Evolutionary conservation across 2,888 invertebrate genomes (phyloP), one percentile per base, ranked within the genome.

Genomic region (Anthrax anthrax): DNA sequence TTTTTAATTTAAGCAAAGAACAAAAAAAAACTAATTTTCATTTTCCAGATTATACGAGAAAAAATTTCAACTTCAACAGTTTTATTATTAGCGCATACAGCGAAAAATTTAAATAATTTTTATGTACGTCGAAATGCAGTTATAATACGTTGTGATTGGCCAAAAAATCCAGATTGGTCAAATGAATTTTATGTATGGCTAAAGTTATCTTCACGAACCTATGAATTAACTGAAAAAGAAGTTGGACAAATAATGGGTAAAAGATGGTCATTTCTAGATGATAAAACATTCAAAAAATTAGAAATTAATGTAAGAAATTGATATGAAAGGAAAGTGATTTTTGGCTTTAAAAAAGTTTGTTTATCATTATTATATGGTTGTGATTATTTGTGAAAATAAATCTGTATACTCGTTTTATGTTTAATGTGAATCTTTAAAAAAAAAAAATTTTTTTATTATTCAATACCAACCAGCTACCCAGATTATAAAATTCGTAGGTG

Each of bases 61-160:
- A 73, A 81, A 56, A 73, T 89, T 47, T 87, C 87, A 5, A 84
- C 86, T 2, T 73, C 81, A 0, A 87, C 86, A 0, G 72, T 85
- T 16, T 65, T 88, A 38, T 70, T 87, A 14, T 69, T 87, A 39
- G 84, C 80, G 0, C 72, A 72, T 41, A 75, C 77, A 2, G 79
- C 78, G 1, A 75, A 73, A 56, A 75, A 76, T 53, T 65, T 87
- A 46, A 71, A 72, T 18, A 70, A 71, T 45, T 67, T 86, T 3
- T 70, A 78, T 52, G 74, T 89, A 1, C 70, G 89, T 39, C 72
- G 78, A 42, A 84, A 84, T 58, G 84, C 78, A 1, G 74, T 86
- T 12, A 72, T 88, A 50, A 67, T 79, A 50, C 72, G 80, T 62
- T 77, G 75, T 57, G 78, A 79, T 56, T 86, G 84, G 84, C 75